Evolutionary conservation across 2,888 invertebrate species (phyloP).

Genomic region (Leptinotarsa peninsularis): DNA sequence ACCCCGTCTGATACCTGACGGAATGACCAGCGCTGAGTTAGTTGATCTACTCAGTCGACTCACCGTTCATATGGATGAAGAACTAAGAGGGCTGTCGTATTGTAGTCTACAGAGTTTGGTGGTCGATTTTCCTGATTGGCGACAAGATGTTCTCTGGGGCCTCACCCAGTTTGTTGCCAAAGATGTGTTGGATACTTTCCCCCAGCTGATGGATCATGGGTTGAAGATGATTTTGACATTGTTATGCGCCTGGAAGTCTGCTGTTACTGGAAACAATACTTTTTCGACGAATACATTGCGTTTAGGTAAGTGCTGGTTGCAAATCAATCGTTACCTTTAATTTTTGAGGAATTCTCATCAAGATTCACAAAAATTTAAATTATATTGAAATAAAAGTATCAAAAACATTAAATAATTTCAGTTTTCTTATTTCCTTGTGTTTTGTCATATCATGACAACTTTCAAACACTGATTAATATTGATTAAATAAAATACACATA

Average conservation of each 20-base stretch:
- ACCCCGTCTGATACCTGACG: slow-evolving; percentile 93
- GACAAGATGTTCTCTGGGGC: slow-evolving; percentile 94
- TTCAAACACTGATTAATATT: no score
- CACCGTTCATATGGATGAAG: slow-evolving; percentile 99
- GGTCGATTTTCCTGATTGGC: slow-evolving; percentile 96
- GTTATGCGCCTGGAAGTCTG: slow-evolving; percentile 92
- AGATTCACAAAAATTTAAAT: no score
- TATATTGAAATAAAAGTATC: background rate
- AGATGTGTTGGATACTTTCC: slow-evolving; percentile 91
- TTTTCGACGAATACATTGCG: slow-evolving; percentile 47
- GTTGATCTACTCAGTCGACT: slow-evolving; percentile 93
- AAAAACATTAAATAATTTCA: no score
- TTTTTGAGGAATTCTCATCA: background rate
- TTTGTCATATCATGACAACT: no score
- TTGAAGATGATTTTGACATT: slow-evolving; percentile 92
- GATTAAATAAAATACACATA: no score
- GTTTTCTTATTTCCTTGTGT: no score
- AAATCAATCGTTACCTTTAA: background rate
- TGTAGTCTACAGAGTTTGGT: slow-evolving; percentile 96
- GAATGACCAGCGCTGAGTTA: slow-evolving; percentile 93
- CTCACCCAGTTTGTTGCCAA: slow-evolving; percentile 95
- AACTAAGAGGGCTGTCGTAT: slow-evolving; percentile 91
- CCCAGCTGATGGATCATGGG: slow-evolving; percentile 92
- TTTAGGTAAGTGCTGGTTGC: slow-evolving; percentile 38
- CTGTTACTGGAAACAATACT: slow-evolving; percentile 58